Evolutionary conservation across 2,113 vertebrate species (phyloP).

Genomic region (Neoarius graeffei): DNA sequence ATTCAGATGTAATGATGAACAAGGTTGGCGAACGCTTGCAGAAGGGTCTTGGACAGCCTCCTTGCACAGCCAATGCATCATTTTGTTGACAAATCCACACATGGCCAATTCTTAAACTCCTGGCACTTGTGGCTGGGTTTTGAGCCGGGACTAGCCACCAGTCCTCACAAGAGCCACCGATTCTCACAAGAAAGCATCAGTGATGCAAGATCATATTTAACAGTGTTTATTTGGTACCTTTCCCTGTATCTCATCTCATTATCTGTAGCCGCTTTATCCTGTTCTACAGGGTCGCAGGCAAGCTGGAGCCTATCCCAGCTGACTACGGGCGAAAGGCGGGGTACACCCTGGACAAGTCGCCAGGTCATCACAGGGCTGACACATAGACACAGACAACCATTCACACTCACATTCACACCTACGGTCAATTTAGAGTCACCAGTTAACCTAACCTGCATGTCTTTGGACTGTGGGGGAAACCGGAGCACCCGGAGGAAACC

Average conservation of each 20-base stretch:
- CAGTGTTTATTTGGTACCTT: background rate
- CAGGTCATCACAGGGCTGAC: too few relatives aligned
- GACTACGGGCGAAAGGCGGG: too few relatives aligned
- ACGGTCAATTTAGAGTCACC: too few relatives aligned
- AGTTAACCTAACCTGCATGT: too few relatives aligned
- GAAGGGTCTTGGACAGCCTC: background rate
- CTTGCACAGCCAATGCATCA: background rate
- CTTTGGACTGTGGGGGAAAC: too few relatives aligned
- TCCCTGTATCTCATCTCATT: background rate
- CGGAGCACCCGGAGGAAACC: too few relatives aligned
- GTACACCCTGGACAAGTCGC: too few relatives aligned
- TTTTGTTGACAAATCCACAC: background rate
- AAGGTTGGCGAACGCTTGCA: background rate
- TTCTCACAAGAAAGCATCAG: background rate
- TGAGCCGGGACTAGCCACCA: background rate
- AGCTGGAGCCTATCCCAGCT: too few relatives aligned
- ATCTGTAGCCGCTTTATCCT: too few relatives aligned
- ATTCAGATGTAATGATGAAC: conserved; percentile 9
- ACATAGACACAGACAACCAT: too few relatives aligned
- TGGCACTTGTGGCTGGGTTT: background rate
- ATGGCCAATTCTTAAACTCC: background rate
- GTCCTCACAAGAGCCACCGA: background rate
- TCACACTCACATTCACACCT: too few relatives aligned
- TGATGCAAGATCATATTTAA: background rate
- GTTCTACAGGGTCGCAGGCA: too few relatives aligned